These are phyloP conservation scores for Bettongia penicillata DNA, from an alignment of 2,113 vertebrate species.

Conservation along the genomic window DNA sequence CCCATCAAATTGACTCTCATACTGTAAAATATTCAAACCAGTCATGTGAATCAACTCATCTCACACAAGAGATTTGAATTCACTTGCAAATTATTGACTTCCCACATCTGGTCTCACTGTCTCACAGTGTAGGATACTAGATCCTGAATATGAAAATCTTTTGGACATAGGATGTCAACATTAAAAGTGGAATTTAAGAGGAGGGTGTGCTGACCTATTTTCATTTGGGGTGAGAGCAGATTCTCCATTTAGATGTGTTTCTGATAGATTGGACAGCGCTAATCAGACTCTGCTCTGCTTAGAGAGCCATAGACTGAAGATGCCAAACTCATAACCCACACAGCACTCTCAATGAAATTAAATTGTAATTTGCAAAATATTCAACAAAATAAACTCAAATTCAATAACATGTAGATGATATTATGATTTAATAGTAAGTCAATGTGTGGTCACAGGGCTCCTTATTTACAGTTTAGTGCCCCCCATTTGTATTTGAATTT, in stretches of 20 bases:
- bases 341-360: neutral
- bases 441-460: neutral
- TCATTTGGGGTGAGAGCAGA: neutral
- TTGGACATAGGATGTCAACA: constrained; percentile 33
- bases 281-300: neutral
- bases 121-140: neutral
- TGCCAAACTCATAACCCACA: neutral
- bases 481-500: neutral
- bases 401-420: neutral
- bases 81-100: constrained; percentile 47
- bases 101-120: constrained; percentile 2
- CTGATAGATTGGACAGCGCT: neutral
- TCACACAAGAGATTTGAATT: constrained; percentile 67
- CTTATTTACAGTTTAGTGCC: neutral
- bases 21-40: constrained; percentile 52
- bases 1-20: constrained; percentile 46
- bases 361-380: neutral
- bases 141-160: constrained; percentile 19
- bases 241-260: neutral
- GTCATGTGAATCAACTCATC: constrained; percentile 58
- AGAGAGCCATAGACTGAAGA: neutral
- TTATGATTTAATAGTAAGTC: neutral
- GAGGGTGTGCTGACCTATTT: neutral
- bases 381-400: neutral
- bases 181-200: neutral